phyloP scores from a whole-genome alignment of 2,113 vertebrate genomes.

The Neotoma lepida region DNA sequence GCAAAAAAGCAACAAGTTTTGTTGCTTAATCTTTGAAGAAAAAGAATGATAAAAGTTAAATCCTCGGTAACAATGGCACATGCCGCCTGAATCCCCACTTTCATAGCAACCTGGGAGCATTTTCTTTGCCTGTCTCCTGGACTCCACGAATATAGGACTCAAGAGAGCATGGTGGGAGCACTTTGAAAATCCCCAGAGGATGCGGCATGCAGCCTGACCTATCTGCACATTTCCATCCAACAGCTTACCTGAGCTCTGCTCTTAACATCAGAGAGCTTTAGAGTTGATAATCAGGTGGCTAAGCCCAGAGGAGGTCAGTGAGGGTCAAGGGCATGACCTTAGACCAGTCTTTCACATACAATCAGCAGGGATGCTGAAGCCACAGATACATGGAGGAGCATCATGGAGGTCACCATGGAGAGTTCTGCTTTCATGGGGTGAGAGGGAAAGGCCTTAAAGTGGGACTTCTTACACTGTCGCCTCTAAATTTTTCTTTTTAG shows the following conservation, averaged over 20 bases:
- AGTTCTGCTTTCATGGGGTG: neutral
- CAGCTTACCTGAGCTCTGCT: neutral
- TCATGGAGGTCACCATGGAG: neutral
- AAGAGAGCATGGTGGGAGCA: neutral
- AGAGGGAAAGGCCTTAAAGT: neutral
- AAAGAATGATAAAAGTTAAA: neutral
- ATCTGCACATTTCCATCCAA: accelerated
- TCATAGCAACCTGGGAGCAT: neutral
- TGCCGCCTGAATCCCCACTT: neutral
- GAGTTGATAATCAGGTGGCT: neutral
- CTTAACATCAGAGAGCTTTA: neutral
- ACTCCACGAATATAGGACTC: too few species aligned
- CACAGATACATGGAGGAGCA: neutral
- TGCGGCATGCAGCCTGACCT: neutral
- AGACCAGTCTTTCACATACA: neutral
- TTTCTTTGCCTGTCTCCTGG: neutral
- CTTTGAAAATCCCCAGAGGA: neutral
- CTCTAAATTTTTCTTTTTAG: neutral
- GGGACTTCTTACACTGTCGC: neutral
- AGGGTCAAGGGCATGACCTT: neutral
- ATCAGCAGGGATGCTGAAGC: neutral
- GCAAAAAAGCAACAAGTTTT: neutral
- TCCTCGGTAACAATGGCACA: neutral
- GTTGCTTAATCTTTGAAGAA: neutral
- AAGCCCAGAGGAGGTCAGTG: neutral